Evolutionary conservation across 2,797 vertebrate species (phyloP).

Genomic region (Astyanax mexicanus): DNA sequence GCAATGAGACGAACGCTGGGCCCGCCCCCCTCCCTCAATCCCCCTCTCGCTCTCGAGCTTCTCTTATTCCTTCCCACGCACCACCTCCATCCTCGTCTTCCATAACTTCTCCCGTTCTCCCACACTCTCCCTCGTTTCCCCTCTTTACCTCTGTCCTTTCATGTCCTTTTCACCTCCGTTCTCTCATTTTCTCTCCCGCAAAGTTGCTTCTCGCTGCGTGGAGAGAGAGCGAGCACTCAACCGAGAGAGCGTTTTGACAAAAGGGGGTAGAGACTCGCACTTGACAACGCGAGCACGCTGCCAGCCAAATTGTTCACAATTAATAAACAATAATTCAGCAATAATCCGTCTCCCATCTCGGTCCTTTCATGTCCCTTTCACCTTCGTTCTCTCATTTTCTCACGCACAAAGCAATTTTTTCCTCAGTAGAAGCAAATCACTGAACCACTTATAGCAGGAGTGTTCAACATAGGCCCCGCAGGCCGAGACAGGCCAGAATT

Average conservation of each 20-base stretch:
- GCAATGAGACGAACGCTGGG: conserved; percentile 73
- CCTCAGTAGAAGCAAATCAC: not conserved
- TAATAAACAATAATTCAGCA: not conserved
- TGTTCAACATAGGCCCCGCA: no score
- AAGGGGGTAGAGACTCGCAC: no score
- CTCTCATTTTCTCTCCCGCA: not conserved
- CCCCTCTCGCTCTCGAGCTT: conserved; percentile 35
- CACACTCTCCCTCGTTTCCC: conserved; percentile 24
- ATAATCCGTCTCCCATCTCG: not conserved
- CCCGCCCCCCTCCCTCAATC: conserved; percentile 41
- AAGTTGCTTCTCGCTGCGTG: not conserved
- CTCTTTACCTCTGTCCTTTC: conserved; percentile 14
- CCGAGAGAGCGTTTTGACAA: not conserved
- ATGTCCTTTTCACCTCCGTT: not conserved
- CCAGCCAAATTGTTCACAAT: not conserved
- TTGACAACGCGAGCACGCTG: not conserved
- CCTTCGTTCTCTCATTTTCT: not conserved
- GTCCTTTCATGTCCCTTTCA: conserved; percentile 26
- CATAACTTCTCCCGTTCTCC: conserved; percentile 35
- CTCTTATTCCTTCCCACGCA: conserved; percentile 48
- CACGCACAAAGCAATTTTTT: not conserved
- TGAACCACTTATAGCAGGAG: not conserved
- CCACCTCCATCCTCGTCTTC: conserved; percentile 41
- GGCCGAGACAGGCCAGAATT: no score
- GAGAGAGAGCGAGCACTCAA: not conserved